Percentiles rank a stretch among this genome's conserved stretches.
Evolutionary conservation across 2,797 vertebrate species (phyloP).

Genomic region (Helostoma temminkii): DNA sequence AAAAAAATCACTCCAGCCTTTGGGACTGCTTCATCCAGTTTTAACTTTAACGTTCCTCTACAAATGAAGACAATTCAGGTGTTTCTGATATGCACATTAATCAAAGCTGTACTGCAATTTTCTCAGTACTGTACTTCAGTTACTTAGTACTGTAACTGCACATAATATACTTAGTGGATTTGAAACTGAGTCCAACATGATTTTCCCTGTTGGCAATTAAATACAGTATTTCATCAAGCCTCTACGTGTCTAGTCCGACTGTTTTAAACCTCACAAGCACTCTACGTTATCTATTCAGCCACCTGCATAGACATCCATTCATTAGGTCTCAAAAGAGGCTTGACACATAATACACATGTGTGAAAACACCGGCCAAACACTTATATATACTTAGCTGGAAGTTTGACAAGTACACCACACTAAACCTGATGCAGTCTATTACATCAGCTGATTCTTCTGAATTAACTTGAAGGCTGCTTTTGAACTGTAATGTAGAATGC

Average conservation of each 20-base stretch:
- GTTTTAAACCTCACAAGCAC: conserved; percentile 23
- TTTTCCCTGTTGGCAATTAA: background rate
- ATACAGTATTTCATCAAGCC: background rate
- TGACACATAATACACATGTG: conserved; percentile 23
- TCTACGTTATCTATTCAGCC: conserved; percentile 19
- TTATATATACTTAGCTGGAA: background rate
- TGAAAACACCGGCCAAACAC: conserved; percentile 14
- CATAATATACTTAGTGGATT: background rate
- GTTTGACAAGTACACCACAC: background rate
- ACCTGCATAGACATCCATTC: conserved; percentile 42
- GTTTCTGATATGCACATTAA: background rate
- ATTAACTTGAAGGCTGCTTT: background rate
- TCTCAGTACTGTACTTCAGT: background rate
- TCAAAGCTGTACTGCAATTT: background rate
- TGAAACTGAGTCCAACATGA: background rate
- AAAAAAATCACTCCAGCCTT: background rate
- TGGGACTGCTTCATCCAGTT: background rate
- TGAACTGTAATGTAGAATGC: background rate
- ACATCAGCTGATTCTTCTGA: background rate
- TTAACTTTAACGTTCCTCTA: background rate
- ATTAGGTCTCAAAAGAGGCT: conserved; percentile 28
- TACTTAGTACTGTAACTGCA: background rate
- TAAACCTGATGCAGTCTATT: background rate
- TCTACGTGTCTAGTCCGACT: background rate
- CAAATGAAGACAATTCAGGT: background rate